Evolutionary conservation across 2,113 vertebrate species (phyloP).

Genomic region (Dermatemys mawii): DNA sequence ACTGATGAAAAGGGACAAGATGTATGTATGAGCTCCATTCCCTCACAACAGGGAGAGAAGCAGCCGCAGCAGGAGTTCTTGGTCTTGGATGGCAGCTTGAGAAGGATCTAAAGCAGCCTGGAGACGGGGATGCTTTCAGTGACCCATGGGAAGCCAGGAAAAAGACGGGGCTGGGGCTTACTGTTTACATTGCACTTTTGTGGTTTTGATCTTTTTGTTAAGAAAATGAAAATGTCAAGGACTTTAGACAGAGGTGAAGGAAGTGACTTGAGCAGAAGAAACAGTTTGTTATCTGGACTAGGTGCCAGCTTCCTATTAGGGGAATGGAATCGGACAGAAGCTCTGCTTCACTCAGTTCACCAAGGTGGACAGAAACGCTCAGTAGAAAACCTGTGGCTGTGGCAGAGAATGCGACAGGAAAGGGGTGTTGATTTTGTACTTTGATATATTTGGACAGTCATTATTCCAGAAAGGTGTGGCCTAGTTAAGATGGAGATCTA

Average conservation of each 20-base stretch:
- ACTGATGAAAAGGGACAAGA: not conserved
- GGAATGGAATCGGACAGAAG: not conserved
- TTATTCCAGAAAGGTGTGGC: not conserved
- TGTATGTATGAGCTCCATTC: accelerated
- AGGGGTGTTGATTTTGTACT: not conserved
- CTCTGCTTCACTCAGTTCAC: not conserved
- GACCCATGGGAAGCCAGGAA: not conserved
- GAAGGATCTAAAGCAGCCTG: not conserved
- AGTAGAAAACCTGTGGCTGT: not conserved
- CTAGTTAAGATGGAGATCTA: not conserved
- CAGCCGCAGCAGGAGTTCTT: not conserved
- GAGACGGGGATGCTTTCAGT: not conserved
- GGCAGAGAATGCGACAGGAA: not conserved
- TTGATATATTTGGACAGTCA: not conserved
- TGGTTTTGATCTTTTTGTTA: not conserved
- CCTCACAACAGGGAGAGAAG: not conserved
- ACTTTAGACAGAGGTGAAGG: not conserved
- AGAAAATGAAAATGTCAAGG: not conserved
- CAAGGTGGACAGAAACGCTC: not conserved
- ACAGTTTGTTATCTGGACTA: not conserved
- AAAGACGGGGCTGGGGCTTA: not conserved
- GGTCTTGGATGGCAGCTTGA: not conserved
- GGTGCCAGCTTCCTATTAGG: not conserved
- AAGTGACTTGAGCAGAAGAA: not conserved
- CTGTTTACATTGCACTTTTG: not conserved